Base-by-base conservation (phyloP, 1,140 invertebrate genomes). In the Brachionus rubens region DNA sequence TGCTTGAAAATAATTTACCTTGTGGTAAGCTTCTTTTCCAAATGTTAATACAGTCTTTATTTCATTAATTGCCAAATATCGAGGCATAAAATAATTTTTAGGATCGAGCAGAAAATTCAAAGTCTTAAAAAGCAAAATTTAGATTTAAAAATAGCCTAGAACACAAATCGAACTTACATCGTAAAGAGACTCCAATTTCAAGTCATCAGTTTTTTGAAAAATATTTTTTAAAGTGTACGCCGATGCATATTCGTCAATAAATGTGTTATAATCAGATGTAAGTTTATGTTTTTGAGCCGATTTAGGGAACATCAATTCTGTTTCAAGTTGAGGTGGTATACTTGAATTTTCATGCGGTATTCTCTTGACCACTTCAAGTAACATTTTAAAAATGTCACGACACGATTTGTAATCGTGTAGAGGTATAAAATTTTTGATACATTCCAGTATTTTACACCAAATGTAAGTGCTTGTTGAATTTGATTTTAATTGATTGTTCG, bases 11-110 rank as follows among this genome's bases (percentile, higher is more conserved):
- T 46, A 10, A 36, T 28, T 10, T 68, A 65, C 59, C 12, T 36
- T 36, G 50, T 72, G 68, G 16, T 72, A 72, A 12, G 68, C 21
- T 26, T 72, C 68, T 48, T 54, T 48, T 6, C 68, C 68, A 40
- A 72, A 72, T 28, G 46, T 33, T 19, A 72, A 21, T 1, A 41
- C 68, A 16, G 47, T 72, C 33, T 72, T 72, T 33, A 72, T 72
- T 40, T 72, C 68, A 24, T 72, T 72, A n/a, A 72, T 40, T 14
- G 68, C 68, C 21, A 72, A 54, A 72, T 72, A 72, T 48, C 68
- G 30, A 1, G 68, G 68, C 68, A 72, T 48, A 16, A 72, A 72
- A 54, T 72, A 72, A 30, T 50, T 50, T 6, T 50, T 40, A 24
- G 46, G 21, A 10, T 72, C 46, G n/a, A 72, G 26, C 24, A 72